Percentiles rank a stretch among this genome's conserved stretches.
Conservation (phyloP, 2,797 vertebrate species). For the Moxostoma hubbsi region DNA sequence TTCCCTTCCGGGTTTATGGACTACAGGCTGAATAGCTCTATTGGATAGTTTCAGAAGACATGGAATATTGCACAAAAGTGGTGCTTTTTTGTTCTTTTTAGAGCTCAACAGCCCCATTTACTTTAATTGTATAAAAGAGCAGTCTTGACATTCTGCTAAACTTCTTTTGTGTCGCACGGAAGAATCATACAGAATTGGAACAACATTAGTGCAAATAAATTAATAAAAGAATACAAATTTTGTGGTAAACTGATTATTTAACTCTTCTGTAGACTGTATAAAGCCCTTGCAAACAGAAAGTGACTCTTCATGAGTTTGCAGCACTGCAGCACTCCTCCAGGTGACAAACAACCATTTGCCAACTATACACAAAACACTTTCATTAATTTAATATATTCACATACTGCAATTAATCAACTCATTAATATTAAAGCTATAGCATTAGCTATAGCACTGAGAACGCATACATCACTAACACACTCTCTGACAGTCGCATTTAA, state of each 20-base stretch:
- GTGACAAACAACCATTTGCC: conserved; percentile 17
- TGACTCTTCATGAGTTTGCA: conserved; percentile 42
- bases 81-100: background rate
- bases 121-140: too few relatives aligned
- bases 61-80: too few relatives aligned
- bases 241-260: background rate
- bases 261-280: background rate
- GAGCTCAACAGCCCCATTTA: background rate
- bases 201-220: too few relatives aligned
- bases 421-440: background rate
- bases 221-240: background rate
- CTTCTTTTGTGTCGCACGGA: too few relatives aligned
- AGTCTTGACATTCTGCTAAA: too few relatives aligned
- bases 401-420: background rate
- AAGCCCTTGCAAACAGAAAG: conserved; percentile 26
- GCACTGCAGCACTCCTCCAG: conserved; percentile 39
- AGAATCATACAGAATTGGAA: too few relatives aligned
- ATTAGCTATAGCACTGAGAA: too few relatives aligned
- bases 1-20: background rate
- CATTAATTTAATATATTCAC: background rate
- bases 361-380: background rate
- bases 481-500: background rate
- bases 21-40: too few relatives aligned
- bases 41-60: too few relatives aligned
- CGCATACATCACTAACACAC: background rate